Base-by-base conservation (phyloP, 2,888 invertebrate species). In the Hoplodrina ambigua region DNA sequence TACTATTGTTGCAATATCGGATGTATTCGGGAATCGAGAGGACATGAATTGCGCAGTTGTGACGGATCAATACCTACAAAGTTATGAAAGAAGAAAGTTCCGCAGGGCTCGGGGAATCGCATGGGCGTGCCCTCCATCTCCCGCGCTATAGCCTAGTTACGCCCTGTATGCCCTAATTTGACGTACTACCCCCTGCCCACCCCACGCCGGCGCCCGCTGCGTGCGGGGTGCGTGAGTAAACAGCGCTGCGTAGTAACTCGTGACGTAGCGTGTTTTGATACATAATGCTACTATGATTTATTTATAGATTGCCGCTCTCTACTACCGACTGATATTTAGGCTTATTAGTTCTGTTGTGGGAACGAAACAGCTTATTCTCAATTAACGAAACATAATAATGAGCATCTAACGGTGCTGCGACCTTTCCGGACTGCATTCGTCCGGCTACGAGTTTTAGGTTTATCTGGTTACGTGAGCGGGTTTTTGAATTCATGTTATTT, bases 51-150 rank as follows among this genome's bases (percentile, higher is more conserved):
- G 95, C 95, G 95, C 94, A 94, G 94, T 94, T 93, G 90, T 93
- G 93, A 92, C 93, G 95, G 95, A 95, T 95, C 95, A 94, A 95
- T 95, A 95, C 92, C 92, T 92, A 92, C 94, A 91, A 94, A 95
- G 94, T 95, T 95, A 95, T 95, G 95, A 95, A 95, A 95, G 94
- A 93, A 94, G 94, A 92, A 94, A 95, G 91, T 95, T 95, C 91
- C 94, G 94, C 93, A 93, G 92, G 94, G 94, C 93, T 92, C 92
- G 93, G 93, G 92, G 92, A 89, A 91, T 91, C 92, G 93, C 90
- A 90, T 91, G 94, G 94, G 94, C 93, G 94, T 90, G 91, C 91
- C 92, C 91, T 89, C 91, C 92, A 93, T 94, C 93, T 90, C 93
- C 90, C 88, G 91, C 92, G 92, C 92, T 94, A 92, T 94, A 94